Conservation (phyloP, 2,888 invertebrate genomes). For the Troides helena region DNA sequence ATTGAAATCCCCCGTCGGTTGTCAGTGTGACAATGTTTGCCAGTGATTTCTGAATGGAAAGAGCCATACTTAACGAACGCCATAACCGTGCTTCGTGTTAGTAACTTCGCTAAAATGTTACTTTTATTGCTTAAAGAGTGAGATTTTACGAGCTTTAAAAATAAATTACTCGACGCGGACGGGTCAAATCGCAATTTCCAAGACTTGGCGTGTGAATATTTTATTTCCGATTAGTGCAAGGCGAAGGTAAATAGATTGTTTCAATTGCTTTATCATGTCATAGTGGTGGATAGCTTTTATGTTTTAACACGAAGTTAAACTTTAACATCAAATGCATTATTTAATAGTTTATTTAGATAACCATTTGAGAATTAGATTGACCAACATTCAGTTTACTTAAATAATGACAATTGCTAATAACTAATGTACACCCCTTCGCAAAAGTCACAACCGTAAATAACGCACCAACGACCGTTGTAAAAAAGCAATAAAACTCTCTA, state of each 20-base stretch:
- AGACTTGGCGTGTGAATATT: conserved; percentile 66
- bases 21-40: conserved; percentile 65
- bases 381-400: not conserved
- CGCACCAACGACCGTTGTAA: conserved; percentile 51
- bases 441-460: conserved; percentile 56
- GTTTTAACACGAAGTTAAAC: not conserved
- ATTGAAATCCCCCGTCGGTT: conserved; percentile 53
- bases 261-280: conserved; percentile 46
- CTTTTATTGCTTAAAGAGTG: conserved; percentile 75
- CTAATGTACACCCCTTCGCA: conserved; percentile 35
- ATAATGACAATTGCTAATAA: conserved; percentile 14
- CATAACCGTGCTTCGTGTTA: conserved; percentile 56
- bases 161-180: conserved; percentile 69
- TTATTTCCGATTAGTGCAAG: conserved; percentile 59
- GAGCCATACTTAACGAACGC: conserved; percentile 55
- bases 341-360: not conserved
- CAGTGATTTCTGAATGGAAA: conserved; percentile 61
- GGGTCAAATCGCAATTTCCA: conserved; percentile 60
- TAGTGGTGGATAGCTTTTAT: conserved; percentile 27
- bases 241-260: conserved; percentile 58
- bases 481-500: conserved; percentile 48
- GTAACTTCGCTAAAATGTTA: conserved; percentile 72
- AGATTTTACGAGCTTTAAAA: conserved; percentile 77
- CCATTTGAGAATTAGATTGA: not conserved
- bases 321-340: not conserved